These are phyloP conservation scores for Alitta virens DNA, from an alignment of 2,888 invertebrate genomes.

Conservation along the genomic window DNA sequence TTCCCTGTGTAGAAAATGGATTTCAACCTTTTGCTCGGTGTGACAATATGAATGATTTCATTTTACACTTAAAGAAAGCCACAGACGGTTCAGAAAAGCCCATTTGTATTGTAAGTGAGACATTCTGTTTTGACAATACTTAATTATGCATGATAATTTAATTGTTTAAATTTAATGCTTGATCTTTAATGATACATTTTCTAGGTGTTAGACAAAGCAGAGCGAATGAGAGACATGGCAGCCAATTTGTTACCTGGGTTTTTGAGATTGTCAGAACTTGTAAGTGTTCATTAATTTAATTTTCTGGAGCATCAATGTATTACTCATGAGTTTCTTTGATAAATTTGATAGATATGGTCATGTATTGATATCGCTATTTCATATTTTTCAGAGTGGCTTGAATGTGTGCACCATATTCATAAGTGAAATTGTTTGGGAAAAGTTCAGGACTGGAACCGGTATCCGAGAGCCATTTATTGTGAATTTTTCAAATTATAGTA, in stretches of 20 bases:
- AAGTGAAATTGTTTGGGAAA: conserved; percentile 78
- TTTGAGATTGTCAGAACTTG: conserved; percentile 71
- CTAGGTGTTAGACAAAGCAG: conserved; percentile 75
- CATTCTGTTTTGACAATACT: neutral
- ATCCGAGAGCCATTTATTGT: conserved; percentile 71
- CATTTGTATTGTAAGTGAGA: conserved; percentile 44
- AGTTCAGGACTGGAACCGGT: conserved; percentile 72
- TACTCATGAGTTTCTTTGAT: no score
- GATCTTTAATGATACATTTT: no score
- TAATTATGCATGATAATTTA: neutral
- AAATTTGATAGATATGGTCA: no score
- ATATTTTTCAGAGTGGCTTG: conserved; percentile 60
- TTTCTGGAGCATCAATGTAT: no score
- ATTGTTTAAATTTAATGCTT: neutral
- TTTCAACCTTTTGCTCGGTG: conserved; percentile 35
- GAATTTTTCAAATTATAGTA: conserved; percentile 78
- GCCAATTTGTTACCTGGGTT: conserved; percentile 72
- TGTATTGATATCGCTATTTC: neutral
- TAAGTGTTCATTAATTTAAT: conserved; percentile 32
- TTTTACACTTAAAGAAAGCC: conserved; percentile 37
- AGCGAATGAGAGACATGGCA: conserved; percentile 74
- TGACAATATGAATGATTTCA: conserved; percentile 55
- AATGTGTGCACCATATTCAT: conserved; percentile 76
- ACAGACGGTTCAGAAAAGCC: conserved; percentile 29
- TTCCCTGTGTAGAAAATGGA: conserved; percentile 27